Base-by-base conservation (phyloP, 2,888 invertebrate species). In the Hypomecis punctinalis region DNA sequence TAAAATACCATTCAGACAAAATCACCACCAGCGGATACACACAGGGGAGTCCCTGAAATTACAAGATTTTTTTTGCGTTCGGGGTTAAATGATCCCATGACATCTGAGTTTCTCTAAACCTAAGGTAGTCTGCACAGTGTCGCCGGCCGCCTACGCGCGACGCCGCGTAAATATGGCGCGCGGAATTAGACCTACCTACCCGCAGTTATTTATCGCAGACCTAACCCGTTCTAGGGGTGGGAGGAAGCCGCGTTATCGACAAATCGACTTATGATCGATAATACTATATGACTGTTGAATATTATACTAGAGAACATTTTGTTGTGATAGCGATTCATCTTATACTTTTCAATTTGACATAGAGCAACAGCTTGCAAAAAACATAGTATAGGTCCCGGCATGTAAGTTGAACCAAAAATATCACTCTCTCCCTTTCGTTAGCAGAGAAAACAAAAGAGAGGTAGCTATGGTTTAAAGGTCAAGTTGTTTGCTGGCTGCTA, bases 111-210 rank as follows among this genome's bases (percentile, higher is more conserved):
- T 57, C 61, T 68, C 71, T 70, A 69, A 66, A 76, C 69, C 51
- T 40, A 2, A 53, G 79, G 81, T 84, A 77, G 81, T 82, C 83
- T 84, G 77, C 76, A 77, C 45, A 54, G 70, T 81, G 84, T 85
- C 79, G 78, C 76, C 60, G 60, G 62, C 62, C 79, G 77, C 85
- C 85, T 80, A 85, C 86, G 83, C 83, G 33, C 56, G 39, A 52
- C 74, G 77, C 71, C 79, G 84, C 87, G 88, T 90, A 90, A 89
- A 89, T 90, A 89, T 88, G 84, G 81, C 81, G 82, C 82, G 78
- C 79, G 83, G 90, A 88, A 90, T 91, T 89, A 87, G 89, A 90
- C 83, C 90, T 90, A 88, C 87, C 88, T 90, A 88, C 87, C 88
- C 86, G 86, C 84, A 75, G 81, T 88, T 88, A 90, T 91, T 90